These are phyloP conservation scores for Zosterops japonicus DNA, from an alignment of 2,113 vertebrate genomes.

Conservation along the genomic window DNA sequence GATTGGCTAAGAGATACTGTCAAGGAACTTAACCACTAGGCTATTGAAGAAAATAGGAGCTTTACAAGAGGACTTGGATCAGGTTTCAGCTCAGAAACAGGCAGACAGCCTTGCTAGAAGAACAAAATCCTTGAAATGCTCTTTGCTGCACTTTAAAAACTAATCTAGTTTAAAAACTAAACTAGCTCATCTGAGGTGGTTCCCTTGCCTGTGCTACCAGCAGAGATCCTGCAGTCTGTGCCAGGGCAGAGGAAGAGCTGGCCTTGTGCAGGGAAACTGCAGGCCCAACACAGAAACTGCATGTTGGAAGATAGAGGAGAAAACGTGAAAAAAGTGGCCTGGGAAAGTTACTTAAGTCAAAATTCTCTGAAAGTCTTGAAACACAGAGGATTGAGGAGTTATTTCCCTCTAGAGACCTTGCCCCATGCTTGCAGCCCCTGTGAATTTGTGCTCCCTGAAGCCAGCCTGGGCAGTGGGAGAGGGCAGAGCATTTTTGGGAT, in stretches of 20 bases:
- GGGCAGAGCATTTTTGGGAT: background rate
- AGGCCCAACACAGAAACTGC: background rate
- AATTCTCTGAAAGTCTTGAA: background rate
- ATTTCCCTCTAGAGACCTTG: background rate
- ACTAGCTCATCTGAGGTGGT: background rate
- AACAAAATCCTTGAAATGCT: background rate
- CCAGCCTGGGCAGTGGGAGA: background rate
- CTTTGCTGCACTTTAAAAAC: background rate
- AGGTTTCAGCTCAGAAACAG: background rate
- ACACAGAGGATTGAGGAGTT: background rate
- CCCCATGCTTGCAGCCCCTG: accelerated
- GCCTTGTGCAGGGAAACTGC: background rate
- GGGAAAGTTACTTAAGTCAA: background rate
- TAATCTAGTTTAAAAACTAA: background rate
- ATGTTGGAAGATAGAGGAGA: background rate
- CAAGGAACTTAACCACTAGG: background rate
- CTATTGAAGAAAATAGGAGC: background rate
- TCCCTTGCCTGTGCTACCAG: background rate
- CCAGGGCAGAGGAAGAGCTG: background rate
- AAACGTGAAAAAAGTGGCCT: background rate
- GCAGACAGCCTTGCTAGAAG: conserved; percentile 8
- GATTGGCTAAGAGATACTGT: background rate
- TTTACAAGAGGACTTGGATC: background rate
- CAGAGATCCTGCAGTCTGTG: background rate
- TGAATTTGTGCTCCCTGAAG: background rate